Percentiles rank a stretch among this genome's conserved stretches.
These are phyloP conservation scores for Empidonax alnorum DNA, from an alignment of 2,113 vertebrate genomes.

Conservation along the genomic window DNA sequence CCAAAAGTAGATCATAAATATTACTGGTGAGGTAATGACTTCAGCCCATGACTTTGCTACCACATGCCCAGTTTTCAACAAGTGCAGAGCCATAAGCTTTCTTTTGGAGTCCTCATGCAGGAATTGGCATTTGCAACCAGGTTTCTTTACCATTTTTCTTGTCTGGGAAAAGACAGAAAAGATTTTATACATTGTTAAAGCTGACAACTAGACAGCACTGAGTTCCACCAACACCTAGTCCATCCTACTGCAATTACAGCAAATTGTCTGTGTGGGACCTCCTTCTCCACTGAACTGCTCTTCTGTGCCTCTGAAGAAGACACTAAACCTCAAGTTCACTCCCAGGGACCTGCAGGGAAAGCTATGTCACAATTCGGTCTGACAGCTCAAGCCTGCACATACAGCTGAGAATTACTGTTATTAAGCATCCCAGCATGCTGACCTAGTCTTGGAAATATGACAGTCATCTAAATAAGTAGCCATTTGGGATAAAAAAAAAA, in stretches of 20 bases:
- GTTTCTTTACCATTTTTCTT: not conserved
- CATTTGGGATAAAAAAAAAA: not conserved
- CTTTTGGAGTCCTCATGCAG: not conserved
- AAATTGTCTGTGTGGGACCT: not conserved
- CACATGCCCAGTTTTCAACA: not conserved
- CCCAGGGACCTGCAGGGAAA: not conserved
- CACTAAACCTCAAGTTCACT: not conserved
- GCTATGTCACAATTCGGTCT: not conserved
- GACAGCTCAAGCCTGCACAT: not conserved
- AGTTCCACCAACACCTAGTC: not conserved
- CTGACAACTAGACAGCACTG: not conserved
- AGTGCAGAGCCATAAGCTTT: not conserved
- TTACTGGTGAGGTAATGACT: not conserved
- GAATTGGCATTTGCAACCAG: not conserved
- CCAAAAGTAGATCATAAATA: not conserved
- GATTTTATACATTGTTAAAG: not conserved
- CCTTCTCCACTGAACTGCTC: not conserved
- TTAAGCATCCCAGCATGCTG: not conserved
- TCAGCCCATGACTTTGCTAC: not conserved
- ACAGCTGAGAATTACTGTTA: not conserved
- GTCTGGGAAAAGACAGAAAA: not conserved
- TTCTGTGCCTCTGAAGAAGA: not conserved
- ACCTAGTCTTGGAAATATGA: not conserved
- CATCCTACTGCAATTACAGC: not conserved
- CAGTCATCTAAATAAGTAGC: not conserved